Percentiles rank a stretch among this genome's conserved stretches.
Conservation (phyloP, 2,797 vertebrate species). For the Numenius phaeopus region DNA sequence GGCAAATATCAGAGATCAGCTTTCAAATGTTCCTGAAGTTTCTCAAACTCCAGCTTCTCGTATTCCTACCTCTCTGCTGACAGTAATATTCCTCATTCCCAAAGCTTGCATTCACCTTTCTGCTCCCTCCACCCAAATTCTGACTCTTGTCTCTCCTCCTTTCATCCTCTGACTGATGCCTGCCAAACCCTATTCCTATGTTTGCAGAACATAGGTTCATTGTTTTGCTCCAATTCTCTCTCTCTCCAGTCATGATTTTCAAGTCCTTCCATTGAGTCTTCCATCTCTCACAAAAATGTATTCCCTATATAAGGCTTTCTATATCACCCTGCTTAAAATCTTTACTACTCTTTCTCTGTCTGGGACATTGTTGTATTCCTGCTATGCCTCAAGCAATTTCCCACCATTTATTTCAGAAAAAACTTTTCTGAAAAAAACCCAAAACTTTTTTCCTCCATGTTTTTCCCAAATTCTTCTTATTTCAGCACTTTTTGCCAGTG, state of each 20-base stretch:
- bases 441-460: too few species aligned
- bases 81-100: neutral
- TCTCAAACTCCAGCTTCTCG: neutral
- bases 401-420: neutral
- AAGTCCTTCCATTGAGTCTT: neutral
- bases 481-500: fast-evolving
- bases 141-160: neutral
- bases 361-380: neutral
- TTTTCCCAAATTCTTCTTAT: neutral
- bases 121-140: neutral
- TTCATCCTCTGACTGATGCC: neutral
- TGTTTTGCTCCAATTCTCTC: neutral
- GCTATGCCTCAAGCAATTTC: neutral
- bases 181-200: neutral
- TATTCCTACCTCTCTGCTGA: neutral
- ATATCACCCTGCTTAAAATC: neutral
- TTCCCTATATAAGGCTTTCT: neutral
- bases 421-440: too few species aligned
- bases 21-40: neutral
- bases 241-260: neutral
- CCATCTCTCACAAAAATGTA: neutral
- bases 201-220: neutral
- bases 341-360: neutral
- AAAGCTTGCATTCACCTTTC: neutral
- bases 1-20: neutral